A percentile compares a stretch with the other conserved stretches of the same genome.
These are phyloP conservation scores for Marmota monax DNA, from an alignment of 2,113 vertebrate species.

Conservation along the genomic window DNA sequence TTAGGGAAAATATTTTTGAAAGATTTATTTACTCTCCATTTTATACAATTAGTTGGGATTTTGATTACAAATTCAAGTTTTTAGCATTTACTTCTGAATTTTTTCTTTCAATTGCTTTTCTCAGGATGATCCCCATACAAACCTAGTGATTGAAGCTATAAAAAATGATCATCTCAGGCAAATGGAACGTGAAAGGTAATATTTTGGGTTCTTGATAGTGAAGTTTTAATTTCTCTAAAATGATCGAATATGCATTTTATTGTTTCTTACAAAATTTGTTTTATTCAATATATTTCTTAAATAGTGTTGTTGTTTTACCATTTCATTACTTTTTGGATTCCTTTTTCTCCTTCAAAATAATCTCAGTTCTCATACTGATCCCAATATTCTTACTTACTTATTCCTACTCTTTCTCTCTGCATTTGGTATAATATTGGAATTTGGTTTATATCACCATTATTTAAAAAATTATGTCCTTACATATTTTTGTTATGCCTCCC, in stretches of 20 bases:
- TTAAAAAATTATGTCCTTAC: background rate
- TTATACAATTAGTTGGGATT: background rate
- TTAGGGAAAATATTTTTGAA: background rate
- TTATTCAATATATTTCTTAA: conserved; percentile 3
- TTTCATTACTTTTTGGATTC: background rate
- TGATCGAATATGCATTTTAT: background rate
- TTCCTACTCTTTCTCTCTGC: conserved; percentile 31
- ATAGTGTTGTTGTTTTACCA: background rate
- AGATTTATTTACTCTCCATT: conserved; percentile 23
- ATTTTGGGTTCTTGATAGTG: conserved; percentile 26
- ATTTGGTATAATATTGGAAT: background rate
- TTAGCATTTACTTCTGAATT: conserved; percentile 47
- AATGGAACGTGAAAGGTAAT: conserved; percentile 95
- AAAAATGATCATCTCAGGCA: conserved; percentile 97
- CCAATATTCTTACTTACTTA: background rate
- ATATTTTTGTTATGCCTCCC: conserved; percentile 16
- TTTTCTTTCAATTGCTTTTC: conserved; percentile 58
- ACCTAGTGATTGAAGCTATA: conserved; percentile 95
- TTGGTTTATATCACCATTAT: background rate
- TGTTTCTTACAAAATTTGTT: background rate
- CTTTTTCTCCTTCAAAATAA: background rate
- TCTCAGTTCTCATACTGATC: background rate
- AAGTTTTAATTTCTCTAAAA: conserved; percentile 34
- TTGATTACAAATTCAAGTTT: conserved; percentile 30
- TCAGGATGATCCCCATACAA: conserved; percentile 94